These are phyloP conservation scores for Hypomecis punctinalis DNA, from an alignment of 2,888 invertebrate genomes.

Conservation along the genomic window DNA sequence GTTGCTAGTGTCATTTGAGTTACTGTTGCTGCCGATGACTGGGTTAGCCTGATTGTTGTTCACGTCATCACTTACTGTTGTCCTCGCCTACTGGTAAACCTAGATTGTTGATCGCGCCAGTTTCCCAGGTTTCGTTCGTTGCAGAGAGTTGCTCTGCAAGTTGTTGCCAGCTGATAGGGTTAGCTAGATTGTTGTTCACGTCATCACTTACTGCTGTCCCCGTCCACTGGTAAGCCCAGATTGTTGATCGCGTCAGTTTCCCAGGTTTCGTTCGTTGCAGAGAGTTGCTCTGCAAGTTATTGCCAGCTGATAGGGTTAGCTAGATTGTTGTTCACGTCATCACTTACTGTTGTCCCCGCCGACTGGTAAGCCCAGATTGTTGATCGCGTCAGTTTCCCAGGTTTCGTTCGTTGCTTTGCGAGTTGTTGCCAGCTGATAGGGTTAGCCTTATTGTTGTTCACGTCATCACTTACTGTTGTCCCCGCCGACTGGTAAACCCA, in stretches of 20 bases:
- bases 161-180: not conserved
- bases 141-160: conserved; percentile 68
- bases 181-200: not conserved
- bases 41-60: not conserved
- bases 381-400: conserved; percentile 77
- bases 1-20: conserved; percentile 71
- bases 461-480: conserved; percentile 50
- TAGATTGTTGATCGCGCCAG: conserved; percentile 76
- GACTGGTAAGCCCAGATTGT: conserved; percentile 74
- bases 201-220: conserved; percentile 52
- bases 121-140: conserved; percentile 77
- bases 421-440: not conserved
- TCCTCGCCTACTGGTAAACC: conserved; percentile 73
- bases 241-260: conserved; percentile 78
- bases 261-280: conserved; percentile 76
- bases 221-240: conserved; percentile 71
- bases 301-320: not conserved
- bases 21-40: not conserved
- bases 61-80: conserved; percentile 42
- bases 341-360: conserved; percentile 59
- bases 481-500: conserved; percentile 72
- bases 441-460: not conserved
- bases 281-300: conserved; percentile 61
- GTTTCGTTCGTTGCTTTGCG: conserved; percentile 71
- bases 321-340: not conserved